phyloP scores from a whole-genome alignment of 2,888 invertebrate species.

The Leptinotarsa tumamoca region DNA sequence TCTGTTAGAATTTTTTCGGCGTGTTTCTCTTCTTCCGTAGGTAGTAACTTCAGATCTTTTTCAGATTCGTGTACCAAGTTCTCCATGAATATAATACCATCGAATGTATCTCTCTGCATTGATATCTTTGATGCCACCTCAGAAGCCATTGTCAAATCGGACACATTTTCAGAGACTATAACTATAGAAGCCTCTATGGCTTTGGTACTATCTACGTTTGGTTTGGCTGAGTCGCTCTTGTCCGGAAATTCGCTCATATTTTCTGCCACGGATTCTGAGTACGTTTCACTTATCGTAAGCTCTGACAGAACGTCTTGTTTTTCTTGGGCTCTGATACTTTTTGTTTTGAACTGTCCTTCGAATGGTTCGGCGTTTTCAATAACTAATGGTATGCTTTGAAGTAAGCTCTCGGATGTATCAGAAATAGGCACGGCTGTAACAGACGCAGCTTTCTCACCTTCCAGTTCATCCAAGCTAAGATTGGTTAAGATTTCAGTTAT shows the following conservation, averaged over 20 bases:
- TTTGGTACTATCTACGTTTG: constrained; percentile 61
- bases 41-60: constrained; percentile 58
- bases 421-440: constrained; percentile 50
- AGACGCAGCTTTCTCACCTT: constrained; percentile 40
- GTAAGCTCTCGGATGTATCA: constrained; percentile 49
- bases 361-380: constrained; percentile 56
- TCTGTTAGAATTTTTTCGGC: constrained; percentile 65
- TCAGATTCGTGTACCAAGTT: constrained; percentile 67
- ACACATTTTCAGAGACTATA: constrained; percentile 53
- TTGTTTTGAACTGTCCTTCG: constrained; percentile 65
- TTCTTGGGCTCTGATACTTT: constrained; percentile 68
- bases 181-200: constrained; percentile 62
- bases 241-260: constrained; percentile 63
- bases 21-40: constrained; percentile 59
- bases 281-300: constrained; percentile 66
- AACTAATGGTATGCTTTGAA: constrained; percentile 45
- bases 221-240: constrained; percentile 57
- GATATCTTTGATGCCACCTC: constrained; percentile 55
- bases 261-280: constrained; percentile 68
- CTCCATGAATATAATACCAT: constrained; percentile 65
- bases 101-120: constrained; percentile 64
- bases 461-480: constrained; percentile 47
- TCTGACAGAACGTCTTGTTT: constrained; percentile 70
- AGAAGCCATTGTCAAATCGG: constrained; percentile 17
- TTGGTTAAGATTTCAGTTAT: constrained; percentile 57